Conservation (phyloP, 2,888 invertebrate species). For the Eristalis tenax region DNA sequence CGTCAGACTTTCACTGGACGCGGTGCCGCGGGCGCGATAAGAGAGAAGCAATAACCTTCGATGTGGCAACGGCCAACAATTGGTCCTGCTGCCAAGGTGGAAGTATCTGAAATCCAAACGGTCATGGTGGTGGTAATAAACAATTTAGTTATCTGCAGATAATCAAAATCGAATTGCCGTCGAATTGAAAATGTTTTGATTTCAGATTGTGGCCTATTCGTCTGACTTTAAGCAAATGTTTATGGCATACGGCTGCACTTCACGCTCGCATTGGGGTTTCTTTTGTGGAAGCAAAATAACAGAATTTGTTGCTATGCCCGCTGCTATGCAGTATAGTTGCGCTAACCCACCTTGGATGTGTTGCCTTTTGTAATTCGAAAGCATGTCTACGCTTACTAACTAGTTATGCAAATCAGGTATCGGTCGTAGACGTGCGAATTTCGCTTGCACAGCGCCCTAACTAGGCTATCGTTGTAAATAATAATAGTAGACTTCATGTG, state of each 20-base stretch:
- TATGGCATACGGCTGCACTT: background rate
- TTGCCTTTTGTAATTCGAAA: constrained; percentile 17
- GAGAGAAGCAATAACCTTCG: background rate
- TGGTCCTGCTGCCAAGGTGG: constrained; percentile 4
- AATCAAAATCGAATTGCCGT: constrained; percentile 2
- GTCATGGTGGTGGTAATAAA: background rate
- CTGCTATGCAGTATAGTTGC: background rate
- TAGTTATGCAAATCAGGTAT: constrained; percentile 38
- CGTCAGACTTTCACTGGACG: constrained; percentile 36
- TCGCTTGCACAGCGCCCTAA: constrained; percentile 12
- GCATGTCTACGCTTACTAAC: constrained; percentile 28
- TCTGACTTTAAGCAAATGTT: background rate
- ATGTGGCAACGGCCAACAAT: background rate
- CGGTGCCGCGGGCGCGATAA: background rate
- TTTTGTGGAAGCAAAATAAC: background rate
- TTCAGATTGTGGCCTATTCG: background rate
- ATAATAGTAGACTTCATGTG: background rate
- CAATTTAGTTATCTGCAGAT: background rate
- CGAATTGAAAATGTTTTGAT: background rate
- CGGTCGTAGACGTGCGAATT: constrained; percentile 28
- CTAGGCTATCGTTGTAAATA: constrained; percentile 33
- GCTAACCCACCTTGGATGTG: constrained; percentile 18
- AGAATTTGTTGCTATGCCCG: background rate
- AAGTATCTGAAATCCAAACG: background rate
- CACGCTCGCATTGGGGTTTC: background rate